Base-by-base conservation (phyloP, 2,113 vertebrate genomes). In the Osmerus mordax region DNA sequence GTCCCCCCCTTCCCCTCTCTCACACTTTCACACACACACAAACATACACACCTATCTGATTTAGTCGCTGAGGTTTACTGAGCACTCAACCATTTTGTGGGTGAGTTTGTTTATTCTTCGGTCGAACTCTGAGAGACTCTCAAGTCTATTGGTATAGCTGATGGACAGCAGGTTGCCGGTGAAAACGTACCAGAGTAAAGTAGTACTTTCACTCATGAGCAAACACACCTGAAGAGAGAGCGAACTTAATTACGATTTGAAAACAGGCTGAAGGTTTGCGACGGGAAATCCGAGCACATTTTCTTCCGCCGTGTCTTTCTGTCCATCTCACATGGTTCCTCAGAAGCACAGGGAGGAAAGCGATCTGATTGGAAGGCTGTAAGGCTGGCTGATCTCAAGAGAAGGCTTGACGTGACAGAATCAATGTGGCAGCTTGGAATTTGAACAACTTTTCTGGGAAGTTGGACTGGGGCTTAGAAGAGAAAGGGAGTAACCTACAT, bases 401-500 rank as follows among this genome's bases (percentile, higher is more conserved):
- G 87, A 92, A 87, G 83, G 86, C 88, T 91, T 87, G 89, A 90
- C 87, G 89, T 93, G 92, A 94, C 91, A 90, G 91, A 94, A 94
- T 93, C 92, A 92, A 92, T 92, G 89, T 93, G 92, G 90, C 93
- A 94, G 92, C 86, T 91, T 89, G 87, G 64, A 82, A 92, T 91
- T 89, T 88, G 76, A 88, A 89, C 71, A 71, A 83, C 78, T 87
- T 82, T 90, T 88, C 92, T 90, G 16, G n/a, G 55, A 56, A 18
- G 55, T 56, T n/a, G 15, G 3, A 65, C 64, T 14, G 36, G 36
- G 36, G 64, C 41, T 65, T 65, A 51, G 47, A 47, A 51, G 16
- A 19, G 64, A 65, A 8, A 65, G 12, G 64, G 41, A 23, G 19
- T 51, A 19, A 65, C 19, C 47, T 65, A 12, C 41, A 47, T 9